Percentiles rank a stretch among this genome's conserved stretches.
phyloP scores from a whole-genome alignment of 2,797 vertebrate genomes.

The Bucorvus abyssinicus region DNA sequence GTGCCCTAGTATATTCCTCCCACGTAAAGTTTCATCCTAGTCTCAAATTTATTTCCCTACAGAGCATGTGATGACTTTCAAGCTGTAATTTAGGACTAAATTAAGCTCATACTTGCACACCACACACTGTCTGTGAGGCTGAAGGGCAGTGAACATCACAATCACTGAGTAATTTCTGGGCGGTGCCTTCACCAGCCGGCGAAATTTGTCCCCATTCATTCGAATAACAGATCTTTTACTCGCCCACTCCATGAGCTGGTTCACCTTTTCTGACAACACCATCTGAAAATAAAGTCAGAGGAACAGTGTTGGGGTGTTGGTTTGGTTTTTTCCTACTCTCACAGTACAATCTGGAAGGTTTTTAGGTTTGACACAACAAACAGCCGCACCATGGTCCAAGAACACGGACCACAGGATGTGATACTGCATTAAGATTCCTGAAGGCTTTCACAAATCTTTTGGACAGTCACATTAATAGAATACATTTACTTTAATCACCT shows the following conservation, averaged over 20 bases:
- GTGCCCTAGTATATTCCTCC: not conserved
- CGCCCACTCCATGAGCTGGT: constrained; percentile 95
- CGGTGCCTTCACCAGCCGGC: constrained; percentile 90
- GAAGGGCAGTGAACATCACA: constrained; percentile 97
- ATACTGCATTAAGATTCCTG: not conserved
- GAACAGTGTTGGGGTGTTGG: accelerated
- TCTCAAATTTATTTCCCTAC: not conserved
- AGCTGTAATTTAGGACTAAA: not conserved
- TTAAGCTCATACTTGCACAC: constrained; percentile 88
- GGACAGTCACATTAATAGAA: accelerated
- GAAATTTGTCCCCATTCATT: constrained; percentile 96
- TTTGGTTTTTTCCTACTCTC: not conserved
- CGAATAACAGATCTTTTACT: constrained; percentile 90
- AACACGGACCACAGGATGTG: accelerated
- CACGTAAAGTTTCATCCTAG: accelerated
- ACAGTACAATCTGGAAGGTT: not conserved
- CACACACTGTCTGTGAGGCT: constrained; percentile 92
- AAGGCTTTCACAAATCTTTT: not conserved
- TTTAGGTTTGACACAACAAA: not conserved
- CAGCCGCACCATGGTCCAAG: not conserved
- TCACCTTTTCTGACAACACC: constrained; percentile 92
- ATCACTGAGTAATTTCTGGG: constrained; percentile 95
- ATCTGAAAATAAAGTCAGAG: constrained; percentile 75
- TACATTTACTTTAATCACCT: not conserved
- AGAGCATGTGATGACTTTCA: not conserved